A percentile compares a stretch with the other conserved stretches of the same genome.
phyloP scores from a whole-genome alignment of 2,888 invertebrate genomes.

The Melanotus villosus region DNA sequence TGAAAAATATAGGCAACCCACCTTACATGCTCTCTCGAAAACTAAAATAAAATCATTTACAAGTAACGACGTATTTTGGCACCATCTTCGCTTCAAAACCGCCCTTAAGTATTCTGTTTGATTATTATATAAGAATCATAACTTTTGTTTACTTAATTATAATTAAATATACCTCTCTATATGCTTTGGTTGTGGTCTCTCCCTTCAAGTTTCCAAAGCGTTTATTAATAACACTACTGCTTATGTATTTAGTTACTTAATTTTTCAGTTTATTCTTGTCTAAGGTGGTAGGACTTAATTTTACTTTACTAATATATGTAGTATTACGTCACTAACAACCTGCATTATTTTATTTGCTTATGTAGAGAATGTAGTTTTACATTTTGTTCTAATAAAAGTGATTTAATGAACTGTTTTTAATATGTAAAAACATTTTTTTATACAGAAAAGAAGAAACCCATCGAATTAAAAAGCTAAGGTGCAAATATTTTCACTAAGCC shows the following conservation, averaged over 20 bases:
- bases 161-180: too few species aligned
- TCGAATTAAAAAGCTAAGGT: too few species aligned
- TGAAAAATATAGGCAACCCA: not conserved
- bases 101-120: too few species aligned
- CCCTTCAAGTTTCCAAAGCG: not conserved
- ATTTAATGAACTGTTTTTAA: too few species aligned
- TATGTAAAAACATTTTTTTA: too few species aligned
- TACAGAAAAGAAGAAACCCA: too few species aligned
- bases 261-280: not conserved
- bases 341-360: not conserved
- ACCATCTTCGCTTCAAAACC: too few species aligned
- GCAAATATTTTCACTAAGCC: too few species aligned
- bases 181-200: slow-evolving; percentile 23
- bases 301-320: not conserved
- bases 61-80: too few species aligned
- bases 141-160: too few species aligned
- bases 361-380: slow-evolving; percentile 7
- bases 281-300: slow-evolving; percentile 5
- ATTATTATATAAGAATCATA: too few species aligned
- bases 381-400: too few species aligned
- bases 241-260: slow-evolving; percentile 15
- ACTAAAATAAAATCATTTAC: not conserved
- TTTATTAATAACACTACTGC: slow-evolving; percentile 3
- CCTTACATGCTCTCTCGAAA: not conserved
- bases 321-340: not conserved